Percentiles rank a stretch among this genome's conserved stretches.
Evolutionary conservation across 2,797 vertebrate genomes (phyloP).

Genomic region (Diplodus puntazzo): DNA sequence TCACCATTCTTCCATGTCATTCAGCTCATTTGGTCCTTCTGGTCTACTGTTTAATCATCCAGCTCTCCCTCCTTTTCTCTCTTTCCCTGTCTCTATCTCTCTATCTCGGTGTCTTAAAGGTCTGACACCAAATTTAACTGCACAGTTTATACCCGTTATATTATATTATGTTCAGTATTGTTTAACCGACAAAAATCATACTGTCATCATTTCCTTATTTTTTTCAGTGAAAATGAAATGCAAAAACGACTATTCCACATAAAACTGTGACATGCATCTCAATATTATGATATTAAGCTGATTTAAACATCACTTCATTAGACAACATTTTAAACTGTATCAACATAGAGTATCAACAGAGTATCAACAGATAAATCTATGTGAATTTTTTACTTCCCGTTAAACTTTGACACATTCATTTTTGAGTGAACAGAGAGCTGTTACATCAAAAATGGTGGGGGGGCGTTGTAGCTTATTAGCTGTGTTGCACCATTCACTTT

Average conservation of each 20-base stretch:
- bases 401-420: background rate
- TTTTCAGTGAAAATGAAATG: too few species aligned
- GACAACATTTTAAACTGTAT: background rate
- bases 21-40: slow-evolving; percentile 26
- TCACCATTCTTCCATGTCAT: slow-evolving; percentile 30
- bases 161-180: background rate
- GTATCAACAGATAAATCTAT: background rate
- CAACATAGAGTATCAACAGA: too few species aligned
- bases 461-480: background rate
- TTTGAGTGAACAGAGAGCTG: background rate
- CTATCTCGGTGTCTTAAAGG: background rate
- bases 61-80: background rate
- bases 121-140: background rate
- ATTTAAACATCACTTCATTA: background rate
- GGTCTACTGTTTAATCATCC: slow-evolving; percentile 8
- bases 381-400: background rate
- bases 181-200: too few species aligned
- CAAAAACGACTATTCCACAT: too few species aligned
- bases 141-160: background rate
- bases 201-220: too few species aligned
- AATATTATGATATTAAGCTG: too few species aligned
- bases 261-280: too few species aligned
- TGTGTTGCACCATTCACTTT: background rate
- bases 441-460: background rate
- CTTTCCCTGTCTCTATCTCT: background rate